Base-by-base conservation (phyloP, 2,113 vertebrate genomes). In the Hydrolagus affinis region DNA sequence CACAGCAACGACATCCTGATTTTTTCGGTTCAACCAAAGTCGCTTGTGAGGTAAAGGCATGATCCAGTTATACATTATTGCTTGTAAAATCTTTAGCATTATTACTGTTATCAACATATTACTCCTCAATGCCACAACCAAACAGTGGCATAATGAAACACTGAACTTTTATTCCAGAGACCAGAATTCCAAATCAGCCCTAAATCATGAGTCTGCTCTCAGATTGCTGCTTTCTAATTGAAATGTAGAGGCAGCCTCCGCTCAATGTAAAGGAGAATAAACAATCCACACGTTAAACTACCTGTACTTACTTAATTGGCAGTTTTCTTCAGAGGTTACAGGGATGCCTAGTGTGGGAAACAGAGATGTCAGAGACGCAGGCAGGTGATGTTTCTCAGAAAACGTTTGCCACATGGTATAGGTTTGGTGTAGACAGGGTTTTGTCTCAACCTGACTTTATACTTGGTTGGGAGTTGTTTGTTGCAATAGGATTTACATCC, bases 1-100 rank as follows among this genome's bases (percentile, higher is more conserved):
- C 97, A 99, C 89, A 98, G 97, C 87, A 98, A 97, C 0, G 94
- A 98, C 89, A 90, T 98, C 60, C 92, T 99, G 0, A 89, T 96
- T 88, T 98, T 99, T 89, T 96, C 92, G 11, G 94, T 99, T 60
- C 97, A 98, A 86, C 96, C 97, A 19, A 94, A 97, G 90, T 96
- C 97, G 60, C 94, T 99, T 0, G 92, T 96, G 11, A 93, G 96
- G 97, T 98, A 91, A 95, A 92, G 89, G 57, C 0, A 0, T 71
- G 32, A 56, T 85, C 23, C 25, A 11, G 23, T 8, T 15, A 44
- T 44, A 44, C 44, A 44, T 44, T 44, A 44, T 44, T 44, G 44
- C 44, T 44, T 6, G 1, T 44, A 44, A 44, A 44, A 44, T 44
- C 44, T 44, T 44, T 3, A 44, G 6, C 1, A 44, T 80, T 80